Base-by-base conservation (phyloP, 1,140 invertebrate genomes). In the Drosophila chauvacae region DNA sequence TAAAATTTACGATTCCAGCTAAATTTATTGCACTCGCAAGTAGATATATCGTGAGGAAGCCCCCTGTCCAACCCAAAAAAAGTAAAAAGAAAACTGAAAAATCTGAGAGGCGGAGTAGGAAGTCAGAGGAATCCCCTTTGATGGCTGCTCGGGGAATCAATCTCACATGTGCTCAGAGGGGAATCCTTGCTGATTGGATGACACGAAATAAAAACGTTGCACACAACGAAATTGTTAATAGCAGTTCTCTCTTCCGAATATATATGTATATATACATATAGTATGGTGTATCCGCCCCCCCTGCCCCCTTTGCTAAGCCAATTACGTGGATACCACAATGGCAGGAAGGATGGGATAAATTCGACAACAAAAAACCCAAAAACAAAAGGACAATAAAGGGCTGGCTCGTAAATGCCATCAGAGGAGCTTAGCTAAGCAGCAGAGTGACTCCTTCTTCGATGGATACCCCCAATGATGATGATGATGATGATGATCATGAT, bases 311-410 rank as follows among this genome's bases (percentile, higher is more conserved):
- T 47, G 70, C 65, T 84, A 83, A 84, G 81, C 81, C 81, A 85
- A 85, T 84, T 84, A 84, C 61, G 70, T 61, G 82, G 63, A 64
- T 76, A 63, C 63, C 63, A 56, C 56, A 55, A 50, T 59, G 35
- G 33, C 51, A 48, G 55, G 30, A 61, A 48, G 44, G 39, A 56
- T 26, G 35, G 53, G 47, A 63, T 64, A 61, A 71, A 56, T 61
- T 66, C 56, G 23, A 45, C 55, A 35, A 65, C 62, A 30, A 53
- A 37, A 23, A 59, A 41, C 50, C 69, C 35, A 69, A 81, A 82
- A 85, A 73, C 81, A 84, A 85, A 85, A 85, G 82, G 73, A 85
- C 81, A 85, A 85, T 85, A 85, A 85, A 85, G 82, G 58, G 74
- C 56, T 68, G 64, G 73, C 81, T 85, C 82, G 81, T 85, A 85